phyloP scores from a whole-genome alignment of 2,888 invertebrate genomes.

The Vandiemenella viatica region DNA sequence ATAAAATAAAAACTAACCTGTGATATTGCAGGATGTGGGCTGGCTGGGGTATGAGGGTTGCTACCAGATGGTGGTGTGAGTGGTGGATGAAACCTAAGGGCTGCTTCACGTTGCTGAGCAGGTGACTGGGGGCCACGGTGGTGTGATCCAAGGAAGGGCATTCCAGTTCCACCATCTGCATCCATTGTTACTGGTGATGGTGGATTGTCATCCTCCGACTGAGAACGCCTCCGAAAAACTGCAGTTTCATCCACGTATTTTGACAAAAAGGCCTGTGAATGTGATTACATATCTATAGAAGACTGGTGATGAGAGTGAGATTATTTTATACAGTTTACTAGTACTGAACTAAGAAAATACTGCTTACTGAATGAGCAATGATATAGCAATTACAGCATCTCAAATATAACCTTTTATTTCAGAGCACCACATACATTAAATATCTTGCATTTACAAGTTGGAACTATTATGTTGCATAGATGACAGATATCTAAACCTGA shows the following conservation, averaged over 20 bases:
- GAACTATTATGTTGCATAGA: no score
- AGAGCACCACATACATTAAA: no score
- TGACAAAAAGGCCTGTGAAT: slow-evolving; percentile 61
- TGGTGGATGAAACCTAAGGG: slow-evolving; percentile 73
- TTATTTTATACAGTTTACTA: no score
- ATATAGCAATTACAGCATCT: no score
- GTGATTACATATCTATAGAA: no score
- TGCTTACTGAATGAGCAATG: no score
- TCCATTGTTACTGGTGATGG: slow-evolving; percentile 83
- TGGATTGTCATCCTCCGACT: slow-evolving; percentile 92
- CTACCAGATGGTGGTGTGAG: slow-evolving; percentile 65
- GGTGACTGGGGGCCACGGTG: slow-evolving; percentile 49
- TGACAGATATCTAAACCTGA: no score
- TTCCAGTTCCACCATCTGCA: slow-evolving; percentile 34
- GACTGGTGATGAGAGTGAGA: no score
- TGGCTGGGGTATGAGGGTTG: slow-evolving; percentile 75
- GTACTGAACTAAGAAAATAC: no score
- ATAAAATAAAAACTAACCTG: slow-evolving; percentile 23
- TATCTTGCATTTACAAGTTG: no score
- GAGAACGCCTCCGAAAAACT: slow-evolving; percentile 61
- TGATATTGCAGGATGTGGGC: slow-evolving; percentile 49
- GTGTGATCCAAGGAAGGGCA: slow-evolving; percentile 32
- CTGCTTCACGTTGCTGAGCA: slow-evolving; percentile 41
- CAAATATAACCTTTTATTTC: no score
- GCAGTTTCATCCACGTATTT: slow-evolving; percentile 88